Conservation (phyloP, 2,113 vertebrate genomes). For the Rynchops niger region DNA sequence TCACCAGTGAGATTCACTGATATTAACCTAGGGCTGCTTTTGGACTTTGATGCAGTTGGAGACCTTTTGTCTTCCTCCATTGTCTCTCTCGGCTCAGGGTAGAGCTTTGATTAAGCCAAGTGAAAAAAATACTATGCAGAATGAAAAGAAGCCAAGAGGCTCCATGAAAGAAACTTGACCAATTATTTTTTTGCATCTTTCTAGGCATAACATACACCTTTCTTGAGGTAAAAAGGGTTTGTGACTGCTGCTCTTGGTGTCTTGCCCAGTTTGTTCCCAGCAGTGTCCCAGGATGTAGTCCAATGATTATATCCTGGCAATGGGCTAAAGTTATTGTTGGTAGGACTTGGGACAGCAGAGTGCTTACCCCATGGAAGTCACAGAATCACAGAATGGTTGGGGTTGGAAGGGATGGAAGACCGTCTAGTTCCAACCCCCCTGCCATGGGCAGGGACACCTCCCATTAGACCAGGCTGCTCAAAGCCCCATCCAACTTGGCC, state of each 20-base stretch:
- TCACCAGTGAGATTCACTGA: background rate
- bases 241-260: background rate
- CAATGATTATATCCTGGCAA: background rate
- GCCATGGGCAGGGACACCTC: no score
- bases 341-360: background rate
- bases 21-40: background rate
- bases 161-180: fast-evolving
- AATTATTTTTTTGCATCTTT: no score
- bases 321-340: background rate
- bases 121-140: background rate
- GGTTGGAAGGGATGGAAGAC: no score
- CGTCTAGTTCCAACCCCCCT: no score
- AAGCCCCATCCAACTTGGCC: no score
- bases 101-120: background rate
- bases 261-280: background rate
- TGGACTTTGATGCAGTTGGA: background rate
- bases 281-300: background rate
- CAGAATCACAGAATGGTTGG: no score
- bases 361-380: background rate
- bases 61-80: background rate
- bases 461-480: no score
- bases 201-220: background rate
- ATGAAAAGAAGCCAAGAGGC: background rate
- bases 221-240: background rate
- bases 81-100: background rate